Conservation (phyloP, 2,797 vertebrate genomes). For the Myioborus miniatus region DNA sequence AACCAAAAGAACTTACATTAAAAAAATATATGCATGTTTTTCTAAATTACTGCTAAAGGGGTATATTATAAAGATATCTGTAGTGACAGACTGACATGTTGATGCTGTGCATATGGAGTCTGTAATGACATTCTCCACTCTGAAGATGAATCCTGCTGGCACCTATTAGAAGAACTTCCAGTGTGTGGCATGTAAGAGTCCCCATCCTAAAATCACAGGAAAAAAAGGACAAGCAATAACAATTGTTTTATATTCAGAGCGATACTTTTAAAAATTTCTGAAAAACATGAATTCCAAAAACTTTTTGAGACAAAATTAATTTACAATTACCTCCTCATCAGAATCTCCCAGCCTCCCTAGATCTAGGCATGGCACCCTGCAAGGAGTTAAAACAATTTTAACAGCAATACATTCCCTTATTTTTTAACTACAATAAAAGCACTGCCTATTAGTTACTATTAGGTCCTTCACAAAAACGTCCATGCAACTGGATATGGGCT, state of each 20-base stretch:
- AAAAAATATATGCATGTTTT: neutral
- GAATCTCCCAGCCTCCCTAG: conserved; percentile 75
- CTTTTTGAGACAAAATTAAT: neutral
- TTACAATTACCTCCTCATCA: conserved; percentile 78
- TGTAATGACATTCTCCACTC: conserved; percentile 24
- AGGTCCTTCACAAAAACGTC: neutral
- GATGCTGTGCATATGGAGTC: conserved; percentile 23
- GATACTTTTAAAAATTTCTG: neutral
- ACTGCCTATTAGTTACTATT: neutral
- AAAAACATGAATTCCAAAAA: neutral
- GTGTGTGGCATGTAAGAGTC: conserved; percentile 16
- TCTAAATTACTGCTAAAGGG: neutral
- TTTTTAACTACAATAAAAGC: neutral
- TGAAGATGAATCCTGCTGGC: conserved; percentile 40
- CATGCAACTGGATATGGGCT: neutral
- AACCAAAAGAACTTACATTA: neutral
- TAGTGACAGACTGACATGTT: conserved; percentile 55
- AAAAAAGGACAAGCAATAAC: neutral
- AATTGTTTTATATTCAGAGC: neutral
- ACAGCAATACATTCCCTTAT: neutral
- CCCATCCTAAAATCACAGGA: conserved; percentile 50
- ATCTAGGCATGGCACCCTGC: conserved; percentile 80
- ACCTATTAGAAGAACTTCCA: conserved; percentile 6
- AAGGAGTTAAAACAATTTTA: conserved; percentile 49
- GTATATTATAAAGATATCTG: neutral